Evolutionary conservation across 2,113 vertebrate species (phyloP).

Genomic region (Gobiocypris rarus): DNA sequence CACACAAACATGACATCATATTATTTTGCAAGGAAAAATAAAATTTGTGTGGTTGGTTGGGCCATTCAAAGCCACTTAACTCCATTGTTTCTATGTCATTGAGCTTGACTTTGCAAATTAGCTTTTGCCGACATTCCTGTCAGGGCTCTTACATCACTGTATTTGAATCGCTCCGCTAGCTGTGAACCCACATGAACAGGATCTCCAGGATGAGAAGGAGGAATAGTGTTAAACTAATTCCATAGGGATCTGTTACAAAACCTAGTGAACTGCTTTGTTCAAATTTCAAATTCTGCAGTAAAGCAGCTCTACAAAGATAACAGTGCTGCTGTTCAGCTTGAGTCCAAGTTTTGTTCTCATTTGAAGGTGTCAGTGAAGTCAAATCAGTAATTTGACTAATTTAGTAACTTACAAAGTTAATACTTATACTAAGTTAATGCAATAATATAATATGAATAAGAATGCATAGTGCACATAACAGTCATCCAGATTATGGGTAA

Average conservation of each 20-base stretch:
- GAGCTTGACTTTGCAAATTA: slow-evolving; percentile 53
- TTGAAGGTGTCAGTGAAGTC: no score
- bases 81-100: slow-evolving; percentile 52
- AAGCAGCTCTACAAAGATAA: no score
- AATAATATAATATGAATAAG: no score
- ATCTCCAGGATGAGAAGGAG: slow-evolving; percentile 16
- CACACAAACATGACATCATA: neutral
- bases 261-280: neutral
- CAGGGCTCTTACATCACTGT: slow-evolving; percentile 46
- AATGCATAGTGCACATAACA: no score
- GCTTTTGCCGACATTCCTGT: slow-evolving; percentile 46
- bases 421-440: no score
- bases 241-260: neutral
- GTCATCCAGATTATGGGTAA: no score
- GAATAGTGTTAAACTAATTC: neutral
- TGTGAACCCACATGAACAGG: neutral
- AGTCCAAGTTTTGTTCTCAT: no score
- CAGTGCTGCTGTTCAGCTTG: no score
- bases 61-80: slow-evolving; percentile 38
- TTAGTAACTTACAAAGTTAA: no score
- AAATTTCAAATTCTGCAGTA: no score
- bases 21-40: neutral
- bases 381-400: no score
- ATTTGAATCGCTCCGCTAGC: neutral
- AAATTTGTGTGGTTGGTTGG: slow-evolving; percentile 1